phyloP scores from a whole-genome alignment of 1,140 invertebrate genomes.

The Archegozetes longisetosus region DNA sequence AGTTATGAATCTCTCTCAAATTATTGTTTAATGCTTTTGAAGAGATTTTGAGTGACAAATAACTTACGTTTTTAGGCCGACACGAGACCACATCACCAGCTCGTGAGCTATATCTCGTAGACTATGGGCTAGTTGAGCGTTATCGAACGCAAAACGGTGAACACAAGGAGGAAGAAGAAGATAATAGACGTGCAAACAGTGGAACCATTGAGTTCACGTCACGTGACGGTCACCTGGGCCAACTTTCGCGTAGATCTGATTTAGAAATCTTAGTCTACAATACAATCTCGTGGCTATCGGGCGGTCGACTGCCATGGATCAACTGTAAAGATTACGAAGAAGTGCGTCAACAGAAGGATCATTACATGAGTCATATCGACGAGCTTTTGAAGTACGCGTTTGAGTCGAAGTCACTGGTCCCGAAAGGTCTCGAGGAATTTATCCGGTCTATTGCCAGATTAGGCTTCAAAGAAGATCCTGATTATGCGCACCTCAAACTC shows the following conservation, averaged over 20 bases:
- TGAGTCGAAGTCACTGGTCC: neutral
- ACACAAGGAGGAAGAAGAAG: conserved; percentile 72
- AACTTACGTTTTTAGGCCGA: neutral
- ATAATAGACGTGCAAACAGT: conserved; percentile 79
- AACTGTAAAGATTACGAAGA: conserved; percentile 52
- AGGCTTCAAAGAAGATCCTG: neutral
- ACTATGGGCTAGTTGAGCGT: conserved; percentile 80
- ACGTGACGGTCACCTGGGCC: conserved; percentile 63
- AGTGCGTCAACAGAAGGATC: conserved; percentile 57
- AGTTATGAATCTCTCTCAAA: too few relatives aligned
- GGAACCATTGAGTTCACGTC: conserved; percentile 92
- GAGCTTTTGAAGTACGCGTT: conserved; percentile 19
- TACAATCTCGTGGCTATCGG: conserved; percentile 80
- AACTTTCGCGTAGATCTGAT: conserved; percentile 76
- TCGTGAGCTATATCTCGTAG: conserved; percentile 50
- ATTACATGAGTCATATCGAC: conserved; percentile 38
- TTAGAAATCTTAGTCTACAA: conserved; percentile 90
- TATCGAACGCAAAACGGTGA: conserved; percentile 45
- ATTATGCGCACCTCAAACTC: neutral
- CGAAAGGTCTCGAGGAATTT: neutral
- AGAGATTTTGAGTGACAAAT: too few relatives aligned
- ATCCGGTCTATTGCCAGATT: neutral
- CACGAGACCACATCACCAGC: neutral
- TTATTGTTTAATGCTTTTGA: too few relatives aligned
- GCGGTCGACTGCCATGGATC: conserved; percentile 65